A percentile compares a stretch with the other conserved stretches of the same genome.
Conservation (phyloP, 2,888 invertebrate genomes). For the Alsophila aescularia region DNA sequence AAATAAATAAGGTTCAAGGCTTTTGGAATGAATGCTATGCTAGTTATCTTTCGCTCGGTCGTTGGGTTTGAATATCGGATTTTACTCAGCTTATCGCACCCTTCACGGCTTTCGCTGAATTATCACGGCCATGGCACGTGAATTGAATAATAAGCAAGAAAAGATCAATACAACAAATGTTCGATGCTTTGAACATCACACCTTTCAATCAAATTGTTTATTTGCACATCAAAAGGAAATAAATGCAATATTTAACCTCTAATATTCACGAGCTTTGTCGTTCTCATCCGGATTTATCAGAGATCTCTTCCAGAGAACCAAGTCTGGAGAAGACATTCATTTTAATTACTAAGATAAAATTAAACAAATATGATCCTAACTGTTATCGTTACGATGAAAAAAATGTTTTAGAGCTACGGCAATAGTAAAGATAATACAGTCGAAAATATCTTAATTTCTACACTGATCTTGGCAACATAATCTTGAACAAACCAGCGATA, state of each 20-base stretch:
- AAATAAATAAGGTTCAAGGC: background rate
- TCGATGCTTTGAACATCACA: too few species aligned
- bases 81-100: background rate
- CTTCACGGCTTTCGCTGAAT: background rate
- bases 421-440: background rate
- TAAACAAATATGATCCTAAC: too few species aligned
- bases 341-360: too few species aligned
- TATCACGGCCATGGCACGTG: background rate
- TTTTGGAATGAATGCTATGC: too few species aligned
- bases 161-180: background rate
- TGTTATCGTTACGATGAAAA: background rate
- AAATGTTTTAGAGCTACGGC: background rate
- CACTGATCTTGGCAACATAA: slow-evolving; percentile 2
- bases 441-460: background rate
- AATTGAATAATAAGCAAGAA: slow-evolving; percentile 2
- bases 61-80: background rate
- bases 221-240: too few species aligned
- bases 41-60: too few species aligned
- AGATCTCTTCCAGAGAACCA: too few species aligned
- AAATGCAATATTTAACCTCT: too few species aligned
- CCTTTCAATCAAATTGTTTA: too few species aligned
- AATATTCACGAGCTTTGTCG: too few species aligned
- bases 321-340: too few species aligned
- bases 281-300: too few species aligned
- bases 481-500: background rate